These are phyloP conservation scores for sheep (Ovis aries) DNA, from an alignment of 2,113 vertebrate species.

Conservation along the genomic window DNA sequence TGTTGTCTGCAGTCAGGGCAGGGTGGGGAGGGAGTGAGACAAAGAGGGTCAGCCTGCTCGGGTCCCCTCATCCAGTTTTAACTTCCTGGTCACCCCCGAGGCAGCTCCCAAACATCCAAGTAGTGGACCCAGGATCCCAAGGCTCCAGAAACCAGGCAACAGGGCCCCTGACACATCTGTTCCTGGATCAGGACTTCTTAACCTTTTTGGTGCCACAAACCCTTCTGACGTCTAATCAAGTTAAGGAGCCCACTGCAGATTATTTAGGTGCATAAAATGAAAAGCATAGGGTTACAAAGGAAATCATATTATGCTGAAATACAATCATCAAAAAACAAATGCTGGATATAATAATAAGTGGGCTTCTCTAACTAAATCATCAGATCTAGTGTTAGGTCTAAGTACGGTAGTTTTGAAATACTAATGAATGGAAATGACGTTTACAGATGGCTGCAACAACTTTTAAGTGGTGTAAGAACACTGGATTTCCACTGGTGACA, in stretches of 20 bases:
- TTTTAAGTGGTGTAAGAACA: not conserved
- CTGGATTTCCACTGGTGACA: not conserved
- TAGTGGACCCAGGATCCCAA: not conserved
- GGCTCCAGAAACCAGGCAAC: not conserved
- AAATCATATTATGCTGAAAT: slow-evolving; percentile 42
- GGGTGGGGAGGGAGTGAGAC: not conserved
- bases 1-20: slow-evolving; percentile 79
- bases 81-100: not conserved
- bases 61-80: not conserved
- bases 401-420: not conserved
- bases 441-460: not conserved
- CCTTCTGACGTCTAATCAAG: not conserved
- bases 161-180: not conserved
- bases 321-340: slow-evolving; percentile 2
- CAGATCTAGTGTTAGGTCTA: not conserved
- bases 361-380: slow-evolving; percentile 23
- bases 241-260: not conserved
- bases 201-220: not conserved
- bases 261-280: not conserved
- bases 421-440: not conserved
- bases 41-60: not conserved
- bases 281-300: slow-evolving; percentile 2
- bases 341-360: not conserved
- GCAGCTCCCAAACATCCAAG: not conserved
- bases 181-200: not conserved